Evolutionary conservation across 2,113 vertebrate genomes (phyloP).

Genomic region (Balaenoptera acutorostrata): DNA sequence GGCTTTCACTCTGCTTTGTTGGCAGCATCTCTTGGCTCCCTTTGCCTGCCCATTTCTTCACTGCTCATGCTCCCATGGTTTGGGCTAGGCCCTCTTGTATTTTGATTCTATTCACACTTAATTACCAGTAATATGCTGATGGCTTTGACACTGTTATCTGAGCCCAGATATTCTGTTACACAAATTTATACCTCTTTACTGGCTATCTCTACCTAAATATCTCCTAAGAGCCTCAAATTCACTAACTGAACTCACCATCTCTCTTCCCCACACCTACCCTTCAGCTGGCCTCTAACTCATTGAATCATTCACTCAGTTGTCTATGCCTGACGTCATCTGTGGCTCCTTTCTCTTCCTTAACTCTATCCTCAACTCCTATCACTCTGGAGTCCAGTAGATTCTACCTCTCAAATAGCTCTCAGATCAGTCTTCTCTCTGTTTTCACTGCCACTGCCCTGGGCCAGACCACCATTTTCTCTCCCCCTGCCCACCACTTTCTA

Average conservation of each 20-base stretch:
- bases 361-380: background rate
- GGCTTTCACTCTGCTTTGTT: background rate
- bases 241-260: background rate
- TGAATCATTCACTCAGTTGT: background rate
- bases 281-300: background rate
- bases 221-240: background rate
- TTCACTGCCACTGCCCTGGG: background rate
- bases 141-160: background rate
- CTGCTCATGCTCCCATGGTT: background rate
- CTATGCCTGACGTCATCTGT: background rate
- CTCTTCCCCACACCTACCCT: no score
- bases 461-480: background rate
- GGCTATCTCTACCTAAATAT: background rate
- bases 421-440: background rate
- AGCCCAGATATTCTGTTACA: background rate
- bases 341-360: background rate
- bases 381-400: background rate
- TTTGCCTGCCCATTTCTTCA: background rate
- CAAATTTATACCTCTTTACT: background rate
- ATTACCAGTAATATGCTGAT: background rate
- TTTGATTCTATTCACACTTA: background rate
- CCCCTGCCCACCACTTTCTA: background rate
- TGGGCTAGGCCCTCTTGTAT: background rate
- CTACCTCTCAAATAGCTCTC: background rate
- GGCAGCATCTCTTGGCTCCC: background rate